A percentile compares a stretch with the other conserved stretches of the same genome.
Conservation (phyloP, 2,797 vertebrate genomes). For the Allobates femoralis region DNA sequence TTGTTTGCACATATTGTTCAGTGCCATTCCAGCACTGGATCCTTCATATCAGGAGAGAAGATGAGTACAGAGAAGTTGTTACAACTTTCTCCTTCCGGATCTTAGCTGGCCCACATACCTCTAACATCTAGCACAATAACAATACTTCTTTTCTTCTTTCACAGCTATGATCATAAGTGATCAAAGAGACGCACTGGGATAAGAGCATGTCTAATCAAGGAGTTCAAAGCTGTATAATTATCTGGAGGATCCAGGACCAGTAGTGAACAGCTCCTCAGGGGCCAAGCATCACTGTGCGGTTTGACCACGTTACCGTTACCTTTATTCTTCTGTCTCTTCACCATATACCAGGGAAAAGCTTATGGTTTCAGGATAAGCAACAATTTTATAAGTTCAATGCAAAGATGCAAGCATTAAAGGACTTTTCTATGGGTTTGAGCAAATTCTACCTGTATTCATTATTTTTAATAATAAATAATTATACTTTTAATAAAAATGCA, state of each 20-base stretch:
- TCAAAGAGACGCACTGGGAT: not conserved
- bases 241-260: not conserved
- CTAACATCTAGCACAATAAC: not conserved
- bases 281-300: not conserved
- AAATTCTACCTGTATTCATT: not conserved
- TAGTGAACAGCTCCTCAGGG: not conserved
- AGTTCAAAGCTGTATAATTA: not conserved
- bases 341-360: not conserved
- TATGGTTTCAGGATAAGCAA: not conserved
- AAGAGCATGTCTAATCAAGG: not conserved
- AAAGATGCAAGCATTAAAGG: not conserved
- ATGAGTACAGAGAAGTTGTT: not conserved
- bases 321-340: not conserved
- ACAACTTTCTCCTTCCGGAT: not conserved
- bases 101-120: not conserved
- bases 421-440: not conserved
- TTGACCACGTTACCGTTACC: not conserved
- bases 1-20: too few relatives aligned
- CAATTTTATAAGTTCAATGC: not conserved
- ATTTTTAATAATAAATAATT: conserved; percentile 14
- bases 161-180: not conserved
- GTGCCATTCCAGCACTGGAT: not conserved
- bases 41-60: not conserved
- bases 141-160: not conserved
- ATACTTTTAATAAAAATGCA: conserved; percentile 3